Evolutionary conservation across 2,113 vertebrate species (phyloP).

Genomic region (Microcebus jonahi): DNA sequence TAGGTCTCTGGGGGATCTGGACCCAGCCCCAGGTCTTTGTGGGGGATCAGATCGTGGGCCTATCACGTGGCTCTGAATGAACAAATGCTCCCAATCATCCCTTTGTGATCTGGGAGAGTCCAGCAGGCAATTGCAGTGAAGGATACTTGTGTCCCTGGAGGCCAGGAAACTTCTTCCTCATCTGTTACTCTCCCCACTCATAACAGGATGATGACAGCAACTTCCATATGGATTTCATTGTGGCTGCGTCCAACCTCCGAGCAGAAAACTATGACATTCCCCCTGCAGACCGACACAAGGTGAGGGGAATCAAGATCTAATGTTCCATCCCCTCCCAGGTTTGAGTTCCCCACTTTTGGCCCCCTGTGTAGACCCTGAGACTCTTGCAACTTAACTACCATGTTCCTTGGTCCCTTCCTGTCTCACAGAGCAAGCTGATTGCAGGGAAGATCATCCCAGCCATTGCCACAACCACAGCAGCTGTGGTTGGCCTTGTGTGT

Average conservation of each 20-base stretch:
- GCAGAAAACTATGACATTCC: constrained; percentile 97
- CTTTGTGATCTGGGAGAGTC: constrained; percentile 42
- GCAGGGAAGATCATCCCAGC: constrained; percentile 98
- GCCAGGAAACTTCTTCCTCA: not conserved
- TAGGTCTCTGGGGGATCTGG: constrained; percentile 1
- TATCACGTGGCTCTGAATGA: not conserved
- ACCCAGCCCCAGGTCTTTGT: not conserved
- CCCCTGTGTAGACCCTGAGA: not conserved
- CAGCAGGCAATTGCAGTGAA: constrained; percentile 15
- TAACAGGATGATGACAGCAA: constrained; percentile 93
- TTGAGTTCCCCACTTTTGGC: not conserved
- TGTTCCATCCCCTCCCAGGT: not conserved
- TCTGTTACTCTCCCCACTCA: not conserved
- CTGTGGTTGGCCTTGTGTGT: constrained; percentile 95
- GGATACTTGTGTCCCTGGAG: not conserved
- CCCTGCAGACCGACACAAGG: constrained; percentile 94
- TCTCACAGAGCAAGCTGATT: constrained; percentile 92
- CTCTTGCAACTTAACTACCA: not conserved
- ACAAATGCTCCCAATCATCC: not conserved
- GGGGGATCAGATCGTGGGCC: not conserved
- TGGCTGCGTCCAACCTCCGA: constrained; percentile 94
- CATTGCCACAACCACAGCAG: constrained; percentile 94
- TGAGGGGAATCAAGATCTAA: constrained; percentile 62
- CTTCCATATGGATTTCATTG: constrained; percentile 98
- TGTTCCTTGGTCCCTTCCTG: not conserved